A percentile compares a stretch with the other conserved stretches of the same genome.
Evolutionary conservation across 2,888 invertebrate genomes (phyloP).

Genomic region (Coronaproctus castanopsis): DNA sequence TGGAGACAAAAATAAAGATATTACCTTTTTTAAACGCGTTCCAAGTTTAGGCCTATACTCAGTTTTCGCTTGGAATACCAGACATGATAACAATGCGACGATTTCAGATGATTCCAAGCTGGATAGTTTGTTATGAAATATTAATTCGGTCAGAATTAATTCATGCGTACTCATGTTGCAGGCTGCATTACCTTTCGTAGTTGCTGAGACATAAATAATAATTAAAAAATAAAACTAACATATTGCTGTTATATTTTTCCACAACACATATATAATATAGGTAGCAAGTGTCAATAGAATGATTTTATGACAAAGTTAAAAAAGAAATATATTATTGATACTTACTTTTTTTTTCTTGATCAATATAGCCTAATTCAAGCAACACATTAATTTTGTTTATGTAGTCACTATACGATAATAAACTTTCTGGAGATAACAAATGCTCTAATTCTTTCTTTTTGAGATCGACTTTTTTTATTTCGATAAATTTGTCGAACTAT

Average conservation of each 20-base stretch:
- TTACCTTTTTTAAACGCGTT: constrained; percentile 37
- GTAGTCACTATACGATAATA: constrained; percentile 68
- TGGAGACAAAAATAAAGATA: too few relatives aligned
- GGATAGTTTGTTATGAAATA: constrained; percentile 63
- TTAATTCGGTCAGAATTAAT: constrained; percentile 79
- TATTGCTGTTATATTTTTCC: too few relatives aligned
- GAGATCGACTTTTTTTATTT: constrained; percentile 35
- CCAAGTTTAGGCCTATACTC: constrained; percentile 36
- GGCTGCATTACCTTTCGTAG: constrained; percentile 56
- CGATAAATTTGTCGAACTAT: constrained; percentile 12
- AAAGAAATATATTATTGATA: too few relatives aligned
- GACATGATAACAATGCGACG: constrained; percentile 74
- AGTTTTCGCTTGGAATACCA: constrained; percentile 76
- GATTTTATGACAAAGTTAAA: too few relatives aligned
- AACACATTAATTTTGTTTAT: constrained; percentile 56
- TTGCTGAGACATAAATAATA: constrained; percentile 10
- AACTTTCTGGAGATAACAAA: constrained; percentile 49
- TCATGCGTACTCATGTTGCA: constrained; percentile 68
- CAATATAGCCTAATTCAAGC: constrained; percentile 53
- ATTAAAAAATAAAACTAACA: too few relatives aligned
- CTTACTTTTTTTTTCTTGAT: constrained; percentile 43
- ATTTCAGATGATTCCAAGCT: constrained; percentile 61
- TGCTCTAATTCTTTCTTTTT: constrained; percentile 29
- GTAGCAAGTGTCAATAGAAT: too few relatives aligned
- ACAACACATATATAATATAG: too few relatives aligned